Base-by-base conservation (phyloP, 35 echinoderm and acorn worm species). In the Anneissia japonica region DNA sequence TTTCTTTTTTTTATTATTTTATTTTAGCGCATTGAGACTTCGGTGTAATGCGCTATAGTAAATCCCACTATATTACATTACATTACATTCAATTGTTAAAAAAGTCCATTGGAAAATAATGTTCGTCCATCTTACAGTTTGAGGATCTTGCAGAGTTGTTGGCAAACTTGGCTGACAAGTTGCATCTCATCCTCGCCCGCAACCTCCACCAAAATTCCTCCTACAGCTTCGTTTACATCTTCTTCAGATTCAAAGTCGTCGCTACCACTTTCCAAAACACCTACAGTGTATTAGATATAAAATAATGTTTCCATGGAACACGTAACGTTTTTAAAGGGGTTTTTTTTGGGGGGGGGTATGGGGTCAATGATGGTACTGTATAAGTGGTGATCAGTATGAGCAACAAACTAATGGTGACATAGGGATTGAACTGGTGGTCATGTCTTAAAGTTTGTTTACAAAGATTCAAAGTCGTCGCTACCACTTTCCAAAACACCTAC, bases 151-250 rank as follows among this genome's bases (percentile, higher is more conserved):
- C 79, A 86, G 0, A 99, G 81, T 31, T 94, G 77, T 39, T 89
- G 35, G 55, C 96, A 99, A 21, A 99, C 84, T 56, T 43, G n/a
- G 31, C 56, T 33, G 0, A 99, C 91, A 30, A 90, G 89, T n/a
- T 91, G 82, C 21, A 89, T 86, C 77, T 91, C 89, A 43, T 88
- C 79, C 41, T 90, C 92, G 40, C 41, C 28, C 34, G 86, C 89
- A 9, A 99, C 89, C 80, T 94, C 92, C 80, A 84, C 56, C 5
- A 99, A 86, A 16, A 99, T 74, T 33, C 85, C 91, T 86, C 96
- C 96, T 34, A 99, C 82, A 13, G 96, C 96, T 46, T 99, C 96
- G 79, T 91, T 94, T 4, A 99, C 79, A 90, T 99, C 96, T 75
- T 91, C 92, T 21, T 72, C 73, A 37, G 72, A 85, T 41, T 93